Base-by-base conservation (phyloP, 2,888 invertebrate genomes). In the Cyclophora albipunctata region DNA sequence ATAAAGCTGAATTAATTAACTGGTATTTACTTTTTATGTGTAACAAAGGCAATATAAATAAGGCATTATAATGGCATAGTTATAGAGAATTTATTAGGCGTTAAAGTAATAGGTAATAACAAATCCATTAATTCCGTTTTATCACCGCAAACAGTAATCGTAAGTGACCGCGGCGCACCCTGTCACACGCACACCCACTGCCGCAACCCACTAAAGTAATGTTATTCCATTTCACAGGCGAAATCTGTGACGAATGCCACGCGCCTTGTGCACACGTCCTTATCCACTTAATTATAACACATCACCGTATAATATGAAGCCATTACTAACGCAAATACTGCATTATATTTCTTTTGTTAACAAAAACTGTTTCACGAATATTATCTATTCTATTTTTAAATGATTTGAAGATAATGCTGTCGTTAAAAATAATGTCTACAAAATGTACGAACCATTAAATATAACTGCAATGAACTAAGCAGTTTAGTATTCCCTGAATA, bases 211-310 rank as follows among this genome's bases (percentile, higher is more conserved):
- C 76, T 67, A 64, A 69, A 72, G 72, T 74, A 74, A 76, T 73
- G 72, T 66, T 61, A 67, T 66, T 73, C 75, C 75, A 78, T 83
- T 82, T 78, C 77, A 81, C 70, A 78, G 69, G 62, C 61, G 54
- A 75, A 74, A 78, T 75, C 78, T 75, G 78, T 78, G 75, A 79
- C 81, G 75, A 79, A 78, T 73, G 73, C 63, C 76, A 73, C 73
- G 71, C 72, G 75, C 62, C 59, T 48, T 59, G 55, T 57, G 50
- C 50, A 50, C 52, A 48, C 47, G 42, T 45, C 54, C 44, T 49
- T 48, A 47, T 3, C 5, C 33, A 7, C 37, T 37, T 37, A 37
- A 37, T 37, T 37, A 37, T 37, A 37, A 5, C 4, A 4, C 37
- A 37, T 37, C 4, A 37, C 4, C 4, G 4, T 5, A 37, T 37